phyloP scores from a whole-genome alignment of 2,888 invertebrate genomes.

The Drosophila cognata region DNA sequence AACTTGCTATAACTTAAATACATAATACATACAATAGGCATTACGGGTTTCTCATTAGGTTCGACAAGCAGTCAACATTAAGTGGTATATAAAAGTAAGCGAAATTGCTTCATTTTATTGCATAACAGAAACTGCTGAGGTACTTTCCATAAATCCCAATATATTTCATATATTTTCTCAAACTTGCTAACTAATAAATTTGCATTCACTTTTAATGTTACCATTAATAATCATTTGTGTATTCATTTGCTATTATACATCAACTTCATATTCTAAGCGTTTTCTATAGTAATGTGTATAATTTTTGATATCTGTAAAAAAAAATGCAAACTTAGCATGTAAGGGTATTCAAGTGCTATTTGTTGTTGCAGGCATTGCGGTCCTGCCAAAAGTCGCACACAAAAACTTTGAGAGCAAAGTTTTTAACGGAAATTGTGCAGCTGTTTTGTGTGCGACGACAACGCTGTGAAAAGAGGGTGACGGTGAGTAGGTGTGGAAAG shows the following conservation, averaged over 20 bases:
- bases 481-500: background rate
- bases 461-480: constrained; percentile 1
- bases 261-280: background rate
- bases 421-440: constrained; percentile 76
- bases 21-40: constrained; percentile 16
- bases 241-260: background rate
- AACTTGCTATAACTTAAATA: constrained; percentile 51
- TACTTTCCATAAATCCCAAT: background rate
- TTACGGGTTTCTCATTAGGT: constrained; percentile 18
- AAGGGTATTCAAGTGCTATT: constrained; percentile 34
- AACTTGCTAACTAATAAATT: background rate
- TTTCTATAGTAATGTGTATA: background rate
- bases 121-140: background rate
- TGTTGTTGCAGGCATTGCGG: constrained; percentile 30
- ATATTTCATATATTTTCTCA: background rate
- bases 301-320: background rate
- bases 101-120: background rate
- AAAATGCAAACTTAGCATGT: background rate
- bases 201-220: background rate
- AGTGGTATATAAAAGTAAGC: background rate
- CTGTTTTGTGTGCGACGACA: constrained; percentile 71
- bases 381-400: constrained; percentile 69
- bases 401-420: constrained; percentile 71
- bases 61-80: background rate
- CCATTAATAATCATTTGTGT: constrained; percentile 1